Conservation (phyloP, 2,888 invertebrate genomes). For the Dasypolia templi region DNA sequence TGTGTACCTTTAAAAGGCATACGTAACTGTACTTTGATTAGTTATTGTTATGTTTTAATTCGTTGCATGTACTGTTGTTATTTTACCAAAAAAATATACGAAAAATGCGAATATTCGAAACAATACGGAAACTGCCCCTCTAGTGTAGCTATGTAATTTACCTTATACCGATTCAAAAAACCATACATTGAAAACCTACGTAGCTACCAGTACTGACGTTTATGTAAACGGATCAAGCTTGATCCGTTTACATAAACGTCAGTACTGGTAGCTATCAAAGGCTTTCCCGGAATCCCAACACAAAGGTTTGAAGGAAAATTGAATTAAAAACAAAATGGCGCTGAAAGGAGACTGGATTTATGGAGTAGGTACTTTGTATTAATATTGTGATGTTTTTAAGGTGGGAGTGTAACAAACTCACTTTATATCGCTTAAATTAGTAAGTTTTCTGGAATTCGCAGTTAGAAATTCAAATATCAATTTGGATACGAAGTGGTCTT, state of each 20-base stretch:
- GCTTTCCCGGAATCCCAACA: conserved; percentile 4
- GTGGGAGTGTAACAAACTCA: not conserved
- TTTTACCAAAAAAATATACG: too few species aligned
- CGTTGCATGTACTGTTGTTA: too few species aligned
- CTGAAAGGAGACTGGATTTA: not conserved
- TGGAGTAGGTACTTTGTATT: not conserved
- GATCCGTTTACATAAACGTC: not conserved
- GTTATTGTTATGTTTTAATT: too few species aligned
- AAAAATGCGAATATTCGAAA: too few species aligned
- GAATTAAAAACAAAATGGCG: conserved; percentile 28
- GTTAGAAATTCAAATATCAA: too few species aligned
- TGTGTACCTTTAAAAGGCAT: too few species aligned
- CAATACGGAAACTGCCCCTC: too few species aligned
- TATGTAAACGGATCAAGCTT: too few species aligned
- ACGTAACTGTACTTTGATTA: too few species aligned
- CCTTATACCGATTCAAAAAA: not conserved
- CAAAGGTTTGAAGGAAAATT: conserved; percentile 14
- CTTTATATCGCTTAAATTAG: not conserved
- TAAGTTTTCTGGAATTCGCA: too few species aligned
- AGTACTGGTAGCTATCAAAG: conserved; percentile 22
- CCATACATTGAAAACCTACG: not conserved
- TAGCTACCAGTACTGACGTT: too few species aligned
- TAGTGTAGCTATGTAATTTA: not conserved
- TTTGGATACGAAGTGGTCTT: too few species aligned
- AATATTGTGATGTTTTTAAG: not conserved